These are phyloP conservation scores for Ctenopoma multispine DNA, from an alignment of 2,797 vertebrate species.

Conservation along the genomic window DNA sequence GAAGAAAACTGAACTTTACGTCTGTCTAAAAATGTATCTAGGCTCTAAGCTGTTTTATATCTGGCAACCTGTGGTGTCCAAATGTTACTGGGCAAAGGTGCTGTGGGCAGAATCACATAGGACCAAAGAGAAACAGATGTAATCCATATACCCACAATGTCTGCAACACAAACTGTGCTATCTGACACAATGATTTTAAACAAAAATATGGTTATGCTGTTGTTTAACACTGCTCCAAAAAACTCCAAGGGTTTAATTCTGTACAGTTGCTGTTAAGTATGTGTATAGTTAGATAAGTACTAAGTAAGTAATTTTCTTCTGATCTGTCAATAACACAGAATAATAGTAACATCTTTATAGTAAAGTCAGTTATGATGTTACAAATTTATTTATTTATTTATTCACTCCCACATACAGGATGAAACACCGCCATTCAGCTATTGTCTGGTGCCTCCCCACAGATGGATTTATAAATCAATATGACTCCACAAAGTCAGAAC, in stretches of 20 bases:
- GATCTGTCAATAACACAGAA: slow-evolving; percentile 16
- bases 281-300: too few relatives aligned
- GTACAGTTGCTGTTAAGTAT: background rate
- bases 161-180: background rate
- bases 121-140: too few relatives aligned
- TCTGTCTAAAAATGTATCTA: too few relatives aligned
- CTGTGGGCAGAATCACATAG: too few relatives aligned
- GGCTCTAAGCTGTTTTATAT: too few relatives aligned
- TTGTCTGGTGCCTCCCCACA: slow-evolving; percentile 70
- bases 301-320: too few relatives aligned
- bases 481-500: slow-evolving; percentile 71
- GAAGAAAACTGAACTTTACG: too few relatives aligned
- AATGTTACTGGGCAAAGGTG: too few relatives aligned
- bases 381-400: slow-evolving; percentile 41
- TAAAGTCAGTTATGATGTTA: slow-evolving; percentile 45
- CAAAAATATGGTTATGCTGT: background rate
- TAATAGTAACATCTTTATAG: slow-evolving; percentile 47
- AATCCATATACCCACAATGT: too few relatives aligned
- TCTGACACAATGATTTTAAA: background rate
- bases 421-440: slow-evolving; percentile 69
- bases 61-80: too few relatives aligned
- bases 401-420: slow-evolving; percentile 48
- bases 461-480: slow-evolving; percentile 78
- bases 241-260: background rate
- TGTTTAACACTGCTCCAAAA: background rate